Evolutionary conservation across 2,113 vertebrate genomes (phyloP).

Genomic region (Cephalophus harveyi): DNA sequence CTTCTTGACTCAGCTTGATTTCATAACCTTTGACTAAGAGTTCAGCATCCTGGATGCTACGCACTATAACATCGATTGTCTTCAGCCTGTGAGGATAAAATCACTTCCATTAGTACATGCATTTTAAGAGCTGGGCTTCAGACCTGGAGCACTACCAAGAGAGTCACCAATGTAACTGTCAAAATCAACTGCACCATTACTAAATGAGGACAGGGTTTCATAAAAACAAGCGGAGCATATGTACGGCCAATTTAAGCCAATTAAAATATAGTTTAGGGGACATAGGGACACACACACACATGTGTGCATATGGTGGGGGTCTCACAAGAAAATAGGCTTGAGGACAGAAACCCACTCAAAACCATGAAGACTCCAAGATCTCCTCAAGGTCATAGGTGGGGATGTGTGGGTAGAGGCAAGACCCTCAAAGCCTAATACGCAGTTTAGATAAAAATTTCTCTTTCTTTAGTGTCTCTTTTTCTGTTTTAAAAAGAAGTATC

Average conservation of each 20-base stretch:
- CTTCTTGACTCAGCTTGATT: slow-evolving; percentile 93
- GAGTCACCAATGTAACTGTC: neutral
- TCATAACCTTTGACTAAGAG: slow-evolving; percentile 92
- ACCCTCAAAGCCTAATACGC: neutral
- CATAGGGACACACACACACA: neutral
- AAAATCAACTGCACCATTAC: neutral
- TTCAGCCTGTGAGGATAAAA: slow-evolving; percentile 86
- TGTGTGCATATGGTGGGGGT: rapidly evolving
- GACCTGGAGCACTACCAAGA: neutral
- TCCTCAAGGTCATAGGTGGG: neutral
- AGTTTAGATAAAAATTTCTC: neutral
- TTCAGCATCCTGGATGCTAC: slow-evolving; percentile 88
- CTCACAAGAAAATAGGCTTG: neutral
- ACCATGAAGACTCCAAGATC: neutral
- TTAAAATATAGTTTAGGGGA: slow-evolving; percentile 8
- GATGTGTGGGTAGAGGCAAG: neutral
- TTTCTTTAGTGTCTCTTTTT: neutral
- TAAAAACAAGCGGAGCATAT: neutral
- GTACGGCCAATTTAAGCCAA: neutral
- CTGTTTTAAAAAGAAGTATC: neutral
- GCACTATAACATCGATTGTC: slow-evolving; percentile 89
- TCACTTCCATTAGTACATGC: neutral
- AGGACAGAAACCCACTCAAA: slow-evolving; percentile 11
- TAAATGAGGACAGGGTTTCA: neutral
- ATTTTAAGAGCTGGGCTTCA: neutral